Evolutionary conservation across 2,113 vertebrate genomes (phyloP).

Genomic region (Salvelinus alpinus): DNA sequence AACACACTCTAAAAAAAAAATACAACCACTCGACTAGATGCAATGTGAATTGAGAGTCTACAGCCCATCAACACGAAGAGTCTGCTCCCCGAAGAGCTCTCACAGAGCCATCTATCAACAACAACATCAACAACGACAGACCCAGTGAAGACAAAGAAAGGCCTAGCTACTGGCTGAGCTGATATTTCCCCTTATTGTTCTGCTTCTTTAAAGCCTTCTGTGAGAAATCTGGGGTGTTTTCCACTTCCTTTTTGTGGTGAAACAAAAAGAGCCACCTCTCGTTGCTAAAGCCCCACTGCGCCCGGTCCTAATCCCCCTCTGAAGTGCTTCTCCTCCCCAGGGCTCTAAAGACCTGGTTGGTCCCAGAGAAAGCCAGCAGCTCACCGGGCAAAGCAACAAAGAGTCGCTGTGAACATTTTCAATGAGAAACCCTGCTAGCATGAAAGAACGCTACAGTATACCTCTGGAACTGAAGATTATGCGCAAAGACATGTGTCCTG

Average conservation of each 20-base stretch:
- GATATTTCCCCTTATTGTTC: slow-evolving; percentile 59
- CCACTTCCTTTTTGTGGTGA: slow-evolving; percentile 48
- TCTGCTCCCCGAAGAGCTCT: slow-evolving; percentile 59
- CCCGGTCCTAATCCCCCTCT: slow-evolving; percentile 62
- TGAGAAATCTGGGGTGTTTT: slow-evolving; percentile 62
- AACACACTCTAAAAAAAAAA: slow-evolving; percentile 66
- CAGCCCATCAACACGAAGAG: slow-evolving; percentile 49
- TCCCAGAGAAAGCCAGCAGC: slow-evolving; percentile 22
- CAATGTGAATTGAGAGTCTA: slow-evolving; percentile 54
- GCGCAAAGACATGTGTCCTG: slow-evolving; percentile 1
- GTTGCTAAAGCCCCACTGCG: slow-evolving; percentile 52
- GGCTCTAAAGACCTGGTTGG: slow-evolving; percentile 46
- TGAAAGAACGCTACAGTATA: background rate
- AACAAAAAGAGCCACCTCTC: slow-evolving; percentile 64
- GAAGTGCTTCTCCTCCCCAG: slow-evolving; percentile 62
- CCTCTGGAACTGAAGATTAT: background rate
- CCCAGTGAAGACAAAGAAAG: slow-evolving; percentile 47
- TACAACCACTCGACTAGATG: slow-evolving; percentile 67
- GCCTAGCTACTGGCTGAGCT: slow-evolving; percentile 51
- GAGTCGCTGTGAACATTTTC: background rate
- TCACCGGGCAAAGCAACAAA: background rate
- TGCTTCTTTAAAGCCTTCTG: slow-evolving; percentile 46
- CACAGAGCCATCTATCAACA: slow-evolving; percentile 60
- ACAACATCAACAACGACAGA: slow-evolving; percentile 52
- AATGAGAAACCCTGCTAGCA: background rate